Evolutionary conservation across 2,888 invertebrate species (phyloP), one percentile per base, ranked within the genome.

Genomic region (Zhengitettix transpicula): DNA sequence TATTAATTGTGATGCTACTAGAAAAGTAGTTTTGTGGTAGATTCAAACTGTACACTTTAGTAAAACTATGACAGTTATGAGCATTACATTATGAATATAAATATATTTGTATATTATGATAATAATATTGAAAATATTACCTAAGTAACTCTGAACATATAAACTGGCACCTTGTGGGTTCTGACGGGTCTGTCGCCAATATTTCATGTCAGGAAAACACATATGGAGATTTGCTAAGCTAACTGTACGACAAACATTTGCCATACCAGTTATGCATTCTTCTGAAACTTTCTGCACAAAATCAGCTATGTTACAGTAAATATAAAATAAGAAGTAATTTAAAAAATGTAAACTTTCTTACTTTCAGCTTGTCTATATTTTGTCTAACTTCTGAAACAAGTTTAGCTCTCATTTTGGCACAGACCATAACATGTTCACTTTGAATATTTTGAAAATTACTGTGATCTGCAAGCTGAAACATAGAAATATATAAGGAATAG

Each of bases 181-280:
- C 9, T 59, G 54, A 52, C 74, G 67, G 9, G 70, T 70, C 64
- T 73, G 74, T 65, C 72, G 75, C 89, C 90, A 91, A 66, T 85
- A 82, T 52, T 76, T 75, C 59, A 79, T 76, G 56, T 75, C 73
- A 9, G 92, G 92, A 73, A 90, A 90, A 68, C 87, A 84, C 78
- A 90, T 85, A 57, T 87, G 85, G 60, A 91, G 77, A 69, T 88
- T 87, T 42, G 90, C 90, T 63, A 91, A 74, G 70, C 88, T 85
- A 2, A 83, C 80, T 1, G 87, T 85, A 17, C 83, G 81, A 67
- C 89, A 89, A 15, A 89, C 85, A 11, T 81, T 78, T 9, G 89
- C 84, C 63, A 91, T 72, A 40, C 85, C 83, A 17, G 78, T 77
- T 51, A 84, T 81, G 71, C 89, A 87, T 71, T 86, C 83, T 40